phyloP scores from a whole-genome alignment of 2,113 vertebrate genomes.

The Nyctibius bracteatus region DNA sequence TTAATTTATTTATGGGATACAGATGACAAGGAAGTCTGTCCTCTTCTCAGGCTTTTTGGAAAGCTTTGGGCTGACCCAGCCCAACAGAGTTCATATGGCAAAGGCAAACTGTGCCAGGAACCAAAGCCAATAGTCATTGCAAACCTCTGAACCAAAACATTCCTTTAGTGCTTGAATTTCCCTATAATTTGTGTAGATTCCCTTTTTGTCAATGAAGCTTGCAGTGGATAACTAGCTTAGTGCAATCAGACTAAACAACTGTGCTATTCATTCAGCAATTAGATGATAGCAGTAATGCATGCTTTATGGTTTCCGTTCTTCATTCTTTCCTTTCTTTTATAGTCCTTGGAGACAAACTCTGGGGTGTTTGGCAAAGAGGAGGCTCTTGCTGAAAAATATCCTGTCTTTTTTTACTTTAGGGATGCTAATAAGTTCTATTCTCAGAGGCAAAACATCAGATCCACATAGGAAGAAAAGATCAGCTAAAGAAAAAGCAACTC shows the following conservation, averaged over 20 bases:
- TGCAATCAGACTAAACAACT: constrained; percentile 79
- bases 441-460: constrained; percentile 64
- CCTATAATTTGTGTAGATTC: constrained; percentile 80
- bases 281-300: constrained; percentile 74
- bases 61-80: constrained; percentile 71
- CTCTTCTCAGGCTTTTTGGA: constrained; percentile 76
- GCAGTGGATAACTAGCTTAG: constrained; percentile 71
- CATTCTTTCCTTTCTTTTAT: constrained; percentile 75
- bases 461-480: constrained; percentile 25
- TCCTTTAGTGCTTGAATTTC: constrained; percentile 76
- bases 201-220: constrained; percentile 81
- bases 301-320: constrained; percentile 79
- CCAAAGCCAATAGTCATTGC: constrained; percentile 76
- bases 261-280: constrained; percentile 79
- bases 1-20: constrained; percentile 86
- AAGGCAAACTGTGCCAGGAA: constrained; percentile 71
- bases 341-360: constrained; percentile 72
- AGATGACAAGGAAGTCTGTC: constrained; percentile 81
- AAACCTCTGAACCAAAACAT: constrained; percentile 80
- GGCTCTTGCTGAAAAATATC: constrained; percentile 69
- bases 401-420: constrained; percentile 52
- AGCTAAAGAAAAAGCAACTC: neutral
- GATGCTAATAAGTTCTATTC: constrained; percentile 70
- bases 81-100: constrained; percentile 76
- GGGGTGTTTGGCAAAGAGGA: constrained; percentile 71